Base-by-base conservation (phyloP, 2,888 invertebrate genomes). In the Nephrotoma appendiculata region DNA sequence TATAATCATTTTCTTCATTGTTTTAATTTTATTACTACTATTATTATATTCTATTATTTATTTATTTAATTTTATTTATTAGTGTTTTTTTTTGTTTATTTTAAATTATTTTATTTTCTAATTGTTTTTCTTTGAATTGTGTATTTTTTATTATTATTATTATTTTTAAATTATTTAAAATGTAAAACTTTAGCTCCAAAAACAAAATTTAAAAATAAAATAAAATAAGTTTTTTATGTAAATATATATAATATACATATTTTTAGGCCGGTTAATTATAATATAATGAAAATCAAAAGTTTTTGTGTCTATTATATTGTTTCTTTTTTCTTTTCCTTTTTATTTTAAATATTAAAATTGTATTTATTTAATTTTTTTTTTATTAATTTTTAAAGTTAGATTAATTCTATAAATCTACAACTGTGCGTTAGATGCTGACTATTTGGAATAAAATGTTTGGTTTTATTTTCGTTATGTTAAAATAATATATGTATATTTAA, bases 381-480 rank as follows among this genome's bases (percentile, higher is more conserved):
- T 86, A 12, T 41, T 86, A 86, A 86, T 86, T 86, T 86, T 86
- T 52, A 86, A 41, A 31, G 44, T 86, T 86, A 44, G 44, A 31
- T 52, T 86, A 42, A 48, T 86, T 48, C 31, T 86, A 57, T 86
- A 88, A 87, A 89, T 89, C 88, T 89, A 88, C 89, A 89, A 89
- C 71, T 89, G 89, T 89, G 89, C 89, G 89, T 89, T 89, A 88
- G 87, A 89, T 88, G 88, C 89, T 89, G 89, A 89, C 89, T 88
- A 88, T 88, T 85, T 85, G 6, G 71, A 71, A 43, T 86, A 86
- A 42, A 41, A 84, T 42, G 1, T 41, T 42, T 42, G 1, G 84
- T 42, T 42, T 31, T 2, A 31, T 31, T 31, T 43, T 84, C 42
- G 6, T 41, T 52, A 31, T 31, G 71, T 71, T 9, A 31, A 71